Evolutionary conservation across 1,140 invertebrate species (phyloP), one percentile per base, ranked within the genome.

Genomic region (Penaeus chinensis): DNA sequence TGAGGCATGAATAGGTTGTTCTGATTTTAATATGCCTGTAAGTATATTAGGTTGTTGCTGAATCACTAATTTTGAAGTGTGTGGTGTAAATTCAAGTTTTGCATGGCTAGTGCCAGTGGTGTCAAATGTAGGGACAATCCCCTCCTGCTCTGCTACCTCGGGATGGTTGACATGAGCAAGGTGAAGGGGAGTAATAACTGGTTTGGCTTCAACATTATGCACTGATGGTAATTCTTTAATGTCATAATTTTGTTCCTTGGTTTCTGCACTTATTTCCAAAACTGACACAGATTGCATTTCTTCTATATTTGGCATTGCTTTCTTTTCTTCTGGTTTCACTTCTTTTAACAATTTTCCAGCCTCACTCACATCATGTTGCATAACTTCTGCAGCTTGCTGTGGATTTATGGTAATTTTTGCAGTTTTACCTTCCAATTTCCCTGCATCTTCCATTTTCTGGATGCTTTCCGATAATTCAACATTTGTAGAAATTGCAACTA

Each of bases 251-350:
- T 78, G 32, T 80, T 89, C 88, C 27, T 85, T 87, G n/a, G 90
- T 83, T 85, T 88, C 85, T 27, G 90, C 71, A 47, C 85, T 82
- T 78, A 90, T 60, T 85, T 91, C 85, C 19, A 85, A 71, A 27
- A 90, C 84, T 61, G 84, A 88, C n/a, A 90, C 76, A 60, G 89
- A 85, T 74, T 90, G 84, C 77, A 85, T 82, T 82, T 88, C 84
- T 69, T 86, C 87, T 18, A 90, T 74, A 66, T 63, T 84, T 47
- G 78, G 60, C 16, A 76, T 3, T 20, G 90, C 90, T 54, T 61
- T 87, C 24, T 82, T 85, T 10, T 76, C 61, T 63, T 85, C 79
- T 24, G 65, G 32, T 62, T 76, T 82, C 66, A 65, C 66, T n/a
- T 88, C 87, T 27, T 61, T 54, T 66, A 87, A 79, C 65, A 82